Evolutionary conservation across 2,113 vertebrate genomes (phyloP).

Genomic region (Acanthochromis polyacanthus): DNA sequence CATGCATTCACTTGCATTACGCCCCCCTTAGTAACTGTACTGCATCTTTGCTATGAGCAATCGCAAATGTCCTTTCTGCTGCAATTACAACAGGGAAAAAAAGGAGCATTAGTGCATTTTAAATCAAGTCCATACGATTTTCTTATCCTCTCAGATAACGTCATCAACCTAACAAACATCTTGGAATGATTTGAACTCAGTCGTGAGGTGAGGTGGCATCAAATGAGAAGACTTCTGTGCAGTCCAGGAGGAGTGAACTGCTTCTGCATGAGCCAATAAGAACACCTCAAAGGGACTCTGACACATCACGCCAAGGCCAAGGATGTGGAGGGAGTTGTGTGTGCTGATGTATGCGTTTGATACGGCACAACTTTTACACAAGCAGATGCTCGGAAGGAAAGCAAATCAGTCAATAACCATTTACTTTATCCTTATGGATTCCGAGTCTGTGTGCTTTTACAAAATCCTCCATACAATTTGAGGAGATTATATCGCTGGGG

Average conservation of each 20-base stretch:
- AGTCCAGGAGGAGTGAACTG: neutral
- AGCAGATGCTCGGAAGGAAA: constrained; percentile 25
- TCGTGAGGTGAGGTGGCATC: constrained; percentile 3
- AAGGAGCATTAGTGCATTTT: neutral
- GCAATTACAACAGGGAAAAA: constrained; percentile 13
- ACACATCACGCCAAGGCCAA: constrained; percentile 14
- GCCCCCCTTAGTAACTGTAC: constrained; percentile 17
- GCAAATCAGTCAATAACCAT: constrained; percentile 23
- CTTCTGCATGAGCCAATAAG: neutral
- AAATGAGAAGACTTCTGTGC: neutral
- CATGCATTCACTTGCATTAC: constrained; percentile 13
- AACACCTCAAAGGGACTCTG: neutral
- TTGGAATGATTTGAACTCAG: neutral
- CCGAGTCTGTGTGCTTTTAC: constrained; percentile 2
- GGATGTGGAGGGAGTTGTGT: constrained; percentile 1
- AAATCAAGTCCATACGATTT: constrained; percentile 7
- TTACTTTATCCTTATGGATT: neutral
- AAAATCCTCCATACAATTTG: constrained; percentile 7
- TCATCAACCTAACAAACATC: constrained; percentile 1
- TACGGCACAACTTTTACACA: constrained; percentile 24
- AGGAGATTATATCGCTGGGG: constrained; percentile 16
- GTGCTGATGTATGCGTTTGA: neutral
- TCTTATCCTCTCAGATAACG: constrained; percentile 4
- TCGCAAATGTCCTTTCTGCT: constrained; percentile 17
- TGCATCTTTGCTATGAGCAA: constrained; percentile 17